A percentile compares a stretch with the other conserved stretches of the same genome.
These are phyloP conservation scores for Panthera tigris DNA, from an alignment of 2,113 vertebrate genomes.

Conservation along the genomic window DNA sequence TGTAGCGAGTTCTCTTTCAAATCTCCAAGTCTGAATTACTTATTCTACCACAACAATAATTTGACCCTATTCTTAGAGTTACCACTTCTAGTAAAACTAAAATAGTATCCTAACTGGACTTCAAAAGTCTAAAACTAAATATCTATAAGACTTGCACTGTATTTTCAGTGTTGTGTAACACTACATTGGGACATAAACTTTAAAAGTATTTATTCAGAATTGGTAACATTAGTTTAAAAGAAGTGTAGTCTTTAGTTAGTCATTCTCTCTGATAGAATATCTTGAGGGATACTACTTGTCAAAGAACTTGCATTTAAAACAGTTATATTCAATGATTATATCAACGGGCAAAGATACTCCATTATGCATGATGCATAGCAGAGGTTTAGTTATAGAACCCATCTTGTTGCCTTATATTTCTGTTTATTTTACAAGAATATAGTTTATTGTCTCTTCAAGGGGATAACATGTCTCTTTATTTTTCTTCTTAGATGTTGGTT, in stretches of 20 bases:
- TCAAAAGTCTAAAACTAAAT: background rate
- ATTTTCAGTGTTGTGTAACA: background rate
- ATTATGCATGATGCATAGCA: background rate
- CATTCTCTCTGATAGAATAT: background rate
- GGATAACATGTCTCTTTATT: conserved; percentile 29
- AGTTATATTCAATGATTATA: background rate
- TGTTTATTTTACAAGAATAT: conserved; percentile 28
- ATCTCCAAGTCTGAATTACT: background rate
- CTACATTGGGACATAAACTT: background rate
- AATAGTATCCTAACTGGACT: background rate
- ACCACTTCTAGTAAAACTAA: background rate
- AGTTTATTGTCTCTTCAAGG: conserved; percentile 43
- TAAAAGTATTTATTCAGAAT: background rate
- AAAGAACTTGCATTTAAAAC: background rate
- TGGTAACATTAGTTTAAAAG: background rate
- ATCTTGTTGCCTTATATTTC: background rate
- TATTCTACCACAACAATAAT: background rate
- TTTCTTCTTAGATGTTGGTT: conserved; percentile 10
- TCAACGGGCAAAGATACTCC: background rate
- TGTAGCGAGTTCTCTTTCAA: background rate
- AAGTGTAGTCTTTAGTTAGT: background rate
- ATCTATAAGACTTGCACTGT: background rate
- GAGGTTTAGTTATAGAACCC: background rate
- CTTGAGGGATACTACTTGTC: background rate
- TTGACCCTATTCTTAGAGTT: background rate